A percentile compares a stretch with the other conserved stretches of the same genome.
phyloP scores from a whole-genome alignment of 37 sponge, comb jelly and placozoan genomes.

The Geodia barretti region DNA sequence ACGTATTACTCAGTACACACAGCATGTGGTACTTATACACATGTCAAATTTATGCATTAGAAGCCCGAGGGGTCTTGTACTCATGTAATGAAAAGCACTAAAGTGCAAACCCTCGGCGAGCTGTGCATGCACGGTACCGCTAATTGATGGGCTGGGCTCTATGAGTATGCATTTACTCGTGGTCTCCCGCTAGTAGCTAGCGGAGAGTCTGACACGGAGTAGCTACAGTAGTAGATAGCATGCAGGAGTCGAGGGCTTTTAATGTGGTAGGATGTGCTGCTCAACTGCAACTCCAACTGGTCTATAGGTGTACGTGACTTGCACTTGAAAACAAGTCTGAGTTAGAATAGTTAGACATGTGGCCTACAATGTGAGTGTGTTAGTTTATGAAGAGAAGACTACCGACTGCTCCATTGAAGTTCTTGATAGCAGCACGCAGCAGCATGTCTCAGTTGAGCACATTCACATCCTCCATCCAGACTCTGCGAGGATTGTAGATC shows the following conservation, averaged over 20 bases:
- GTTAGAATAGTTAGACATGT: too few species aligned
- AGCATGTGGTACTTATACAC: slow-evolving; percentile 89
- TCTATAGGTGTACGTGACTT: too few species aligned
- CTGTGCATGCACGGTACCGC: not conserved
- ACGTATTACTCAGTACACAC: slow-evolving; percentile 78
- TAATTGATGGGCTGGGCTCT: too few species aligned
- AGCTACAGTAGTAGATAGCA: too few species aligned
- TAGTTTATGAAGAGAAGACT: not conserved
- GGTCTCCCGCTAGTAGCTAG: too few species aligned
- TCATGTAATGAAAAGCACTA: not conserved
- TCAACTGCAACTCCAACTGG: too few species aligned
- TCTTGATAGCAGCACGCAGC: slow-evolving; percentile 97
- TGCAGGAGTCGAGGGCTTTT: too few species aligned
- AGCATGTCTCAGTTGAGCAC: slow-evolving; percentile 95
- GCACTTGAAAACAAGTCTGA: too few species aligned
- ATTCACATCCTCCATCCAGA: slow-evolving; percentile 71
- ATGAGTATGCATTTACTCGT: too few species aligned
- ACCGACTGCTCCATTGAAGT: slow-evolving; percentile 92
- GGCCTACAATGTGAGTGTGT: not conserved
- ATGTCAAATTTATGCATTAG: slow-evolving; percentile 58
- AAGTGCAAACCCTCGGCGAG: too few species aligned
- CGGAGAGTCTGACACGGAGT: too few species aligned
- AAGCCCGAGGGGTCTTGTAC: slow-evolving; percentile 45
- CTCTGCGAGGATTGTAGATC: slow-evolving; percentile 63
- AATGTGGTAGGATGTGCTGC: too few species aligned